Evolutionary conservation across 1,140 invertebrate genomes (phyloP).

Genomic region (Monomorium pharaonis): DNA sequence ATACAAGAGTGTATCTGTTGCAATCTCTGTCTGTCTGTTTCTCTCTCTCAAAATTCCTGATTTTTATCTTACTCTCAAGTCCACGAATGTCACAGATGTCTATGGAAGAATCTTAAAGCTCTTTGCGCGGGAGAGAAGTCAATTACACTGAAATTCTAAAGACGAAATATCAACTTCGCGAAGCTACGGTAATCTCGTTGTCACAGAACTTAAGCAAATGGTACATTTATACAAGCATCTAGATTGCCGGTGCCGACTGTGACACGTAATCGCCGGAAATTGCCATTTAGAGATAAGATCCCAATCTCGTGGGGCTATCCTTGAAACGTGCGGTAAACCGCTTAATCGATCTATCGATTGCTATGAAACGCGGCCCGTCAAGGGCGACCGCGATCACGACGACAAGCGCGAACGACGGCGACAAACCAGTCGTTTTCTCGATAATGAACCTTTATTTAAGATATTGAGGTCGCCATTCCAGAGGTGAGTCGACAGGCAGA

Average conservation of each 20-base stretch:
- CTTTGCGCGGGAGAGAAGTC: not conserved
- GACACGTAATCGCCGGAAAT: constrained; percentile 17
- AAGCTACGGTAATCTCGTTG: not conserved
- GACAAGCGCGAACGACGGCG: not conserved
- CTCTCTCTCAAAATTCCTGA: too few species aligned
- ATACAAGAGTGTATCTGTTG: not conserved
- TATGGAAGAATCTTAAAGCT: not conserved
- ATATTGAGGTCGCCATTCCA: constrained; percentile 68
- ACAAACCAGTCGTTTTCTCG: constrained; percentile 57
- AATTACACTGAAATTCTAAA: not conserved
- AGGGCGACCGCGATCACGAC: constrained; percentile 19
- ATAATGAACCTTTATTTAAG: constrained; percentile 72
- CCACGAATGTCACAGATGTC: not conserved
- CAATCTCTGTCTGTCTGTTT: too few species aligned
- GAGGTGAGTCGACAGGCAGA: constrained; percentile 65
- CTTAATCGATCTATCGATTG: constrained; percentile 51
- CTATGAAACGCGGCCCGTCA: constrained; percentile 54
- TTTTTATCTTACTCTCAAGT: not conserved
- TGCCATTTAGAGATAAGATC: constrained; percentile 35
- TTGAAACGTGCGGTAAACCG: constrained; percentile 7
- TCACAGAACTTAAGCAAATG: constrained; percentile 3
- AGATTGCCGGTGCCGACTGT: not conserved
- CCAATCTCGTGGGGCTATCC: constrained; percentile 16
- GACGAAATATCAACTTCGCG: constrained; percentile 1
- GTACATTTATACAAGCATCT: not conserved